Evolutionary conservation across 2,888 invertebrate species (phyloP).

Genomic region (Amphiduros pacificus): DNA sequence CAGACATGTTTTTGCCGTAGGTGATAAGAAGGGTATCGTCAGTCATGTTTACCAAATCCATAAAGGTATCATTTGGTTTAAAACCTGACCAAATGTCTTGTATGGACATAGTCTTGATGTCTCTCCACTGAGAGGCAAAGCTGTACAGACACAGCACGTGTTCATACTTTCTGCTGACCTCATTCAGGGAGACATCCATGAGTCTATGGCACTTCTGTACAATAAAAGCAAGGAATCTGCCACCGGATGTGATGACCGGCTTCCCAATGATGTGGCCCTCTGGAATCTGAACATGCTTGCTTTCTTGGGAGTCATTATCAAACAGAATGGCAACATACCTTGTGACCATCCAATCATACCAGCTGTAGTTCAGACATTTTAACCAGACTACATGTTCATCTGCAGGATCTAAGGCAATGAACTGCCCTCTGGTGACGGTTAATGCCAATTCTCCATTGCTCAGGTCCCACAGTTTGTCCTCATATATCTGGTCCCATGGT

Average conservation of each 20-base stretch:
- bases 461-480: constrained; percentile 44
- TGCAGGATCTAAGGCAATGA: constrained; percentile 35
- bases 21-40: constrained; percentile 35
- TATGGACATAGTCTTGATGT: constrained; percentile 11
- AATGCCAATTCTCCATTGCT: constrained; percentile 33
- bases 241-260: constrained; percentile 16
- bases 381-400: constrained; percentile 36
- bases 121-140: constrained; percentile 19
- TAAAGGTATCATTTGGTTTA: constrained; percentile 33
- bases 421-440: constrained; percentile 31
- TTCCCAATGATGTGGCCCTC: constrained; percentile 20
- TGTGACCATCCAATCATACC: constrained; percentile 12
- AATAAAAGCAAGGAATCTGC: constrained; percentile 12
- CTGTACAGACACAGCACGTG: constrained; percentile 17
- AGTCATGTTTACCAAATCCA: constrained; percentile 30
- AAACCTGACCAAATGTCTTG: constrained; percentile 33
- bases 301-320: constrained; percentile 2
- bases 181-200: background rate
- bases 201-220: constrained; percentile 7
- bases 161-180: background rate
- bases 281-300: constrained; percentile 16
- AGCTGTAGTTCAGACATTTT: constrained; percentile 33
- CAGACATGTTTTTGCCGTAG: constrained; percentile 34
- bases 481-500: constrained; percentile 33
- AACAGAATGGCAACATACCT: constrained; percentile 11